Conservation (phyloP, 2,113 vertebrate genomes). For the Rynchops niger region DNA sequence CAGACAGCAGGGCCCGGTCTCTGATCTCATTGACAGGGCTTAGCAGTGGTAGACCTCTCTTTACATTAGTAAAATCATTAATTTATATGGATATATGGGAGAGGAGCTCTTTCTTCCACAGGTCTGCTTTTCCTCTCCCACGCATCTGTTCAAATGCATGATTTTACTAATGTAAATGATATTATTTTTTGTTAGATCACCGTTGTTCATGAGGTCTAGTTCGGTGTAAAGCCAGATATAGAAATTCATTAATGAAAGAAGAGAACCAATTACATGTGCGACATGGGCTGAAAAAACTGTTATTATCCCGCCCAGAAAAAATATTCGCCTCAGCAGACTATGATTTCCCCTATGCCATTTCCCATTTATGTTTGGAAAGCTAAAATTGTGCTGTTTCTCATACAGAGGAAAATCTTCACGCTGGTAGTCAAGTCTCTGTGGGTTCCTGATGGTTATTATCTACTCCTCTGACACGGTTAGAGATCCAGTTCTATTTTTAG, state of each 20-base stretch:
- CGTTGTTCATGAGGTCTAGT: background rate
- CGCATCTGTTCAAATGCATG: background rate
- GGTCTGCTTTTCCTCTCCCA: background rate
- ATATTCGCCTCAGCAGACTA: background rate
- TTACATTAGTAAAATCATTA: constrained; percentile 28
- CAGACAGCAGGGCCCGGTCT: background rate
- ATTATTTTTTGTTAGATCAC: background rate
- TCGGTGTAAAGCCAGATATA: background rate
- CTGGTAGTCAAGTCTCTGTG: background rate
- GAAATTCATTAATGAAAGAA: background rate
- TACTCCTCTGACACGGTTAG: background rate
- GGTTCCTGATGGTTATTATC: background rate
- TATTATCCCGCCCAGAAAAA: background rate
- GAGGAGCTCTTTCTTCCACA: background rate
- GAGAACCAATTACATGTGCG: background rate
- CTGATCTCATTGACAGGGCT: constrained; percentile 38
- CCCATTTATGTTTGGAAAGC: background rate
- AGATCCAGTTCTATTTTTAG: constrained; percentile 15
- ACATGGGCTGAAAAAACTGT: background rate
- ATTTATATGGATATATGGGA: background rate
- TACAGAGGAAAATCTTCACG: background rate
- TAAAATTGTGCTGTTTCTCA: constrained; percentile 1
- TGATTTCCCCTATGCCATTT: background rate
- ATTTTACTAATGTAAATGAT: background rate
- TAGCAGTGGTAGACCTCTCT: constrained; percentile 2